Percentiles rank a stretch among this genome's conserved stretches.
phyloP scores from a whole-genome alignment of 2,113 vertebrate species.

The Malurus elegans region DNA sequence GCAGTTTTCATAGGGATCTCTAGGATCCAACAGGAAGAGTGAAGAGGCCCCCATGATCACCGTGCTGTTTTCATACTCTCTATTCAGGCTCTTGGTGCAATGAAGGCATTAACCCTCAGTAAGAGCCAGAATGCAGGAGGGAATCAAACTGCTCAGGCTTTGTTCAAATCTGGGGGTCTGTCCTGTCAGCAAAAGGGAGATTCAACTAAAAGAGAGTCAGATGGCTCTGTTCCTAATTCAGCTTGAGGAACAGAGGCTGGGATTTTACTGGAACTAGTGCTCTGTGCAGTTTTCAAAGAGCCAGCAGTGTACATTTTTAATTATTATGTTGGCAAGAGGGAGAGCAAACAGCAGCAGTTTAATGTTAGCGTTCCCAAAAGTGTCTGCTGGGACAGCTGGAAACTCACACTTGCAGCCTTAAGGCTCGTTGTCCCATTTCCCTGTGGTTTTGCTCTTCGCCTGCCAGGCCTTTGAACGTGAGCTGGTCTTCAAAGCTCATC shows the following conservation, averaged over 20 bases:
- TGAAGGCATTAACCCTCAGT: neutral
- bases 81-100: neutral
- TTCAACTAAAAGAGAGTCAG: neutral
- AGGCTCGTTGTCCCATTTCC: neutral
- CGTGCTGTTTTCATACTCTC: accelerated
- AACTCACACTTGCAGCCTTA: neutral
- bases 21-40: neutral
- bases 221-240: neutral
- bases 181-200: neutral
- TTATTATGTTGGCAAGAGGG: neutral
- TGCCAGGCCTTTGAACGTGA: neutral
- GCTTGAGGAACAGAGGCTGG: neutral
- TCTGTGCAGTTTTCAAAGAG: neutral
- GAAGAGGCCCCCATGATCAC: neutral
- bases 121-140: neutral
- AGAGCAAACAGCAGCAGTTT: neutral
- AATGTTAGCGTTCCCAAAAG: neutral
- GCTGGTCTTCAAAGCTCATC: neutral
- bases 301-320: neutral
- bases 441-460: neutral
- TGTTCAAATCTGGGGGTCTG: neutral
- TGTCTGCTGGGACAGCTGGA: neutral
- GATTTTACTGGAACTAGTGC: neutral
- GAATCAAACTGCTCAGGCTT: neutral
- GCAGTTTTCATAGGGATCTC: neutral